These are phyloP conservation scores for Delichon dasypus DNA, from an alignment of 2,797 vertebrate species.

Conservation along the genomic window DNA sequence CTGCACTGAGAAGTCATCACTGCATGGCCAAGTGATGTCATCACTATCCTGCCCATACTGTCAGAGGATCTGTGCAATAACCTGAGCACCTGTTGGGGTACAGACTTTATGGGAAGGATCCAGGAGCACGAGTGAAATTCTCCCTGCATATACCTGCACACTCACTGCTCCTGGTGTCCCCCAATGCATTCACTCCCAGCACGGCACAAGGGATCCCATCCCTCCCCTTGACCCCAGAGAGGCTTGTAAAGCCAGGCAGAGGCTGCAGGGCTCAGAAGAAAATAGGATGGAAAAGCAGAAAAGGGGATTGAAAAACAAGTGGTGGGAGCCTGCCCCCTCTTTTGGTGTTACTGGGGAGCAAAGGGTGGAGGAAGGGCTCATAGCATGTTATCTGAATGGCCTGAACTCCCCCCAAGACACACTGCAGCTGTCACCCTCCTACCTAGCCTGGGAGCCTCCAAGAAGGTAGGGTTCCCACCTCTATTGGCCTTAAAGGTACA, in stretches of 20 bases:
- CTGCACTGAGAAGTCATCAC: not conserved
- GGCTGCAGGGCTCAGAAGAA: not conserved
- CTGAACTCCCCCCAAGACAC: not conserved
- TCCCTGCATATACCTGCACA: not conserved
- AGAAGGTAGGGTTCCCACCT: not conserved
- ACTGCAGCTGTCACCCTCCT: not conserved
- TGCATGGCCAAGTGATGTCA: not conserved
- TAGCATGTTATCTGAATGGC: rapidly evolving
- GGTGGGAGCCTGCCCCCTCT: not conserved
- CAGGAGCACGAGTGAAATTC: not conserved
- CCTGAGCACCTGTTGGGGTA: rapidly evolving
- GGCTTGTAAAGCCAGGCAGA: not conserved
- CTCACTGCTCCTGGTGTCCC: not conserved
- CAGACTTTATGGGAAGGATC: not conserved
- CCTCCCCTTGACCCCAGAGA: not conserved
- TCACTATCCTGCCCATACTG: not conserved
- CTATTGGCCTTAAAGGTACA: not conserved
- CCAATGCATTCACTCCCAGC: not conserved
- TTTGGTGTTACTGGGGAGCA: not conserved
- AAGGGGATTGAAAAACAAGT: not conserved
- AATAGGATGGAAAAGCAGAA: not conserved
- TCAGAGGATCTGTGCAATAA: not conserved
- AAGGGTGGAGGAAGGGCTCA: not conserved
- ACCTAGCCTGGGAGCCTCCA: not conserved
- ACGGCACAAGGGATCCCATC: rapidly evolving